Evolutionary conservation across 2,888 invertebrate genomes (phyloP), one percentile per base, ranked within the genome.

Genomic region (Orchestes rusci): DNA sequence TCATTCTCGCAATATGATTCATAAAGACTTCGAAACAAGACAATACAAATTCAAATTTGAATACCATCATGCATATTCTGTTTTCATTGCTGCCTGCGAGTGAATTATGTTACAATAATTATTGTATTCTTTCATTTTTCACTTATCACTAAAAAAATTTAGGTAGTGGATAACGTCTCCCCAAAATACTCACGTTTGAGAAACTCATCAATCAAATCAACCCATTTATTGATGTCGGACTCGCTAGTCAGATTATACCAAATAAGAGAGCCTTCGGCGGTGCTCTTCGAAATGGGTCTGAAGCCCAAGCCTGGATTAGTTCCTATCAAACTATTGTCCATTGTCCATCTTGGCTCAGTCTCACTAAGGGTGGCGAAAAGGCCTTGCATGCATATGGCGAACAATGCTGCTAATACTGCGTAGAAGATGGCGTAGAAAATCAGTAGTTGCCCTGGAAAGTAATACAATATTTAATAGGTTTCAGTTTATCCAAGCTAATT

Each of bases 391-490:
- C 93, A 92, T 39, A 89, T 78, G 1, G 85, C 77, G 68, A 93
- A 95, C 60, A 96, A 72, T 4, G 84, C 79, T 12, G 85, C 85
- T 63, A 97, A 73, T 45, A 80, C 78, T 35, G 79, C 73, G 72
- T 93, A 96, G 75, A 95, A 96, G 53, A 91, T 75, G 32, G 77
- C 52, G 73, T 96, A 97, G 74, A 96, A 97, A 1, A 82, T 53
- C 16, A 84, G 62, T 48, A 93, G 78, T 65, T 89, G 82, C 50
- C 78, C 93, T n/a, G n/a, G n/a, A n/a, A n/a, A n/a, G n/a, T n/a
- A n/a, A n/a, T n/a, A n/a, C n/a, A n/a, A n/a, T n/a, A n/a, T n/a
- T n/a, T n/a, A n/a, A n/a, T n/a, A n/a, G n/a, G n/a, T n/a, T n/a
- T n/a, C n/a, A n/a, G n/a, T n/a, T n/a, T n/a, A n/a, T n/a, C n/a